Percentiles rank a stretch among this genome's conserved stretches.
Evolutionary conservation across 2,888 invertebrate genomes (phyloP).

Genomic region (Andrena bicolor): DNA sequence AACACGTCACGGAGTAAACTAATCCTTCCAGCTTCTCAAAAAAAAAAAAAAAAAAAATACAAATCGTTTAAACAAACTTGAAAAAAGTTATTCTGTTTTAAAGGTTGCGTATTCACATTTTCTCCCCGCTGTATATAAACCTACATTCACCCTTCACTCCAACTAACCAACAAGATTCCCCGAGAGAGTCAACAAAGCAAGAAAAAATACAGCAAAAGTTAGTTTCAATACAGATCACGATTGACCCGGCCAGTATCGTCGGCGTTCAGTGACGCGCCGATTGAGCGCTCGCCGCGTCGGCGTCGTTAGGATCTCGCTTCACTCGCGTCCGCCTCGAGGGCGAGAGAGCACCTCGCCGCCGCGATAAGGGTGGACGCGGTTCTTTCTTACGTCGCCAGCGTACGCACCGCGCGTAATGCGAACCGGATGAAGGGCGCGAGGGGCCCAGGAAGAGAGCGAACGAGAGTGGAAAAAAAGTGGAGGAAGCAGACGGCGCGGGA

Average conservation of each 20-base stretch:
- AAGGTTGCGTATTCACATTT: no score
- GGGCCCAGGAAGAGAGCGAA: constrained; percentile 38
- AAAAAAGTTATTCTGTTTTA: no score
- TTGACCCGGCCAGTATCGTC: neutral
- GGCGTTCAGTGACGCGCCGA: neutral
- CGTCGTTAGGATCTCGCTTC: constrained; percentile 31
- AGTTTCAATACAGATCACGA: neutral
- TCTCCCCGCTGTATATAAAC: no score
- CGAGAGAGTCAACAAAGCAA: no score
- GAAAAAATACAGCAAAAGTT: no score
- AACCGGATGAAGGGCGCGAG: constrained; percentile 58
- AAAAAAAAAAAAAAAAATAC: no score
- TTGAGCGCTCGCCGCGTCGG: neutral
- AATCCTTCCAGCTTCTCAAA: no score
- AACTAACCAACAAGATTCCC: no score
- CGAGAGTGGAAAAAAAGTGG: constrained; percentile 15
- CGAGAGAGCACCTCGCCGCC: constrained; percentile 54
- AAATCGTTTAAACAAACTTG: no score
- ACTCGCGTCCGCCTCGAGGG: constrained; percentile 12
- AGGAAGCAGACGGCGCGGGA: constrained; percentile 4
- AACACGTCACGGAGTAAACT: no score
- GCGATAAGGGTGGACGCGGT: constrained; percentile 51
- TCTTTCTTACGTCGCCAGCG: constrained; percentile 47
- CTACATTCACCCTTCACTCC: no score
- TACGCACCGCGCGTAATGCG: constrained; percentile 70